phyloP scores from a whole-genome alignment of 1,140 invertebrate genomes.

The Zophobas morio region DNA sequence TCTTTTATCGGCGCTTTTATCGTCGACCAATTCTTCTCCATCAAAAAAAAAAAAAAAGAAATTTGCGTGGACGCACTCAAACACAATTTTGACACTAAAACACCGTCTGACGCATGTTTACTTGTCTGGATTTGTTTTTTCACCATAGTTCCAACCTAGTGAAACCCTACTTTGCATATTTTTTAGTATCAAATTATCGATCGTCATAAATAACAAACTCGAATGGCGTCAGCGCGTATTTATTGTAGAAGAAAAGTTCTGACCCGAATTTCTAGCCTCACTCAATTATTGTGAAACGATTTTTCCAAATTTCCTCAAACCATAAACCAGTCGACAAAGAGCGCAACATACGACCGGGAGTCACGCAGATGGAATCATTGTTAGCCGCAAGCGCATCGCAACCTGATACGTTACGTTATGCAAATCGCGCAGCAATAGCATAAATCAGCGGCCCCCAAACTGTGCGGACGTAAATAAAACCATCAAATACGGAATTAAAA shows the following conservation, averaged over 20 bases:
- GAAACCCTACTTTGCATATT: neutral
- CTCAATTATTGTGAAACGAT: neutral
- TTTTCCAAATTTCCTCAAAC: neutral
- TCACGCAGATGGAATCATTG: neutral
- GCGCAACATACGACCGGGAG: neutral
- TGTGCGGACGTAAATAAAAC: no score
- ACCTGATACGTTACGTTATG: slow-evolving; percentile 1
- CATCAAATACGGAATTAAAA: no score
- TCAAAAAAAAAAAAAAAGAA: no score
- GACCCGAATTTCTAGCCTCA: neutral
- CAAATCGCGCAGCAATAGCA: neutral
- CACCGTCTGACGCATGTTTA: neutral
- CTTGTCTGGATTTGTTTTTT: neutral
- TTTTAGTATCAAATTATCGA: neutral
- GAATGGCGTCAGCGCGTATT: neutral
- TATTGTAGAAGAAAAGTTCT: neutral
- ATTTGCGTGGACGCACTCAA: no score
- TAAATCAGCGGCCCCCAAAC: neutral
- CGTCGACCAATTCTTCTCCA: no score
- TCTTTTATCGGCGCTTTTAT: no score
- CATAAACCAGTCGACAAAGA: neutral
- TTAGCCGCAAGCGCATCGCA: neutral
- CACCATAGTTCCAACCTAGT: neutral
- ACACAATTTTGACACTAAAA: neutral
- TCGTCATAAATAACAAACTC: neutral